phyloP scores from a whole-genome alignment of 92 coral and sea anemone genomes.

The Zoanthus sansibaricus region DNA sequence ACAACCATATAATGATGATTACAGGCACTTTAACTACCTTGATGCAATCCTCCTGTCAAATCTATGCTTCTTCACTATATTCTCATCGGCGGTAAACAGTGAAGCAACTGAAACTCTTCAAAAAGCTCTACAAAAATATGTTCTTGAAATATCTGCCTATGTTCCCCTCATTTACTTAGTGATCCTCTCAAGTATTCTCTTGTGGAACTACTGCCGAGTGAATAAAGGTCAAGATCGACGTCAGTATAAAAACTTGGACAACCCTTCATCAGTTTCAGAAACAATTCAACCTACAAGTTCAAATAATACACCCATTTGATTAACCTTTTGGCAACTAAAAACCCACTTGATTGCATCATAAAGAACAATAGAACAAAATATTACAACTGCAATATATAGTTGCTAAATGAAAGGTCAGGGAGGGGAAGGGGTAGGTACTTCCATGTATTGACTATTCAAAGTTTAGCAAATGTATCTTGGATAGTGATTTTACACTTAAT shows the following conservation, averaged over 20 bases:
- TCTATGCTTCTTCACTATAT: constrained; percentile 74
- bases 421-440: too few relatives aligned
- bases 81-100: constrained; percentile 64
- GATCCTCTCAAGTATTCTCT: constrained; percentile 30
- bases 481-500: too few relatives aligned
- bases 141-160: constrained; percentile 73
- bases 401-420: too few relatives aligned
- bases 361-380: too few relatives aligned
- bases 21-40: constrained; percentile 77
- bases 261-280: constrained; percentile 13
- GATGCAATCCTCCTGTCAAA: constrained; percentile 86
- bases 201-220: neutral
- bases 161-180: constrained; percentile 81
- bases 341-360: too few relatives aligned
- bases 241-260: constrained; percentile 12
- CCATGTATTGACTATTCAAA: too few relatives aligned
- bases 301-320: neutral
- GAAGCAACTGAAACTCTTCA: constrained; percentile 55
- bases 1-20: constrained; percentile 79
- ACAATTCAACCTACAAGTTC: neutral
- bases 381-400: too few relatives aligned
- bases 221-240: neutral
- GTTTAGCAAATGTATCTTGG: too few relatives aligned
- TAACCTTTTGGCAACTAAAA: neutral
- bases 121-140: constrained; percentile 44